Evolutionary conservation across 30 jellyfish, hydroid and myxozoan species (phyloP).

Genomic region (Pelagia noctiluca): DNA sequence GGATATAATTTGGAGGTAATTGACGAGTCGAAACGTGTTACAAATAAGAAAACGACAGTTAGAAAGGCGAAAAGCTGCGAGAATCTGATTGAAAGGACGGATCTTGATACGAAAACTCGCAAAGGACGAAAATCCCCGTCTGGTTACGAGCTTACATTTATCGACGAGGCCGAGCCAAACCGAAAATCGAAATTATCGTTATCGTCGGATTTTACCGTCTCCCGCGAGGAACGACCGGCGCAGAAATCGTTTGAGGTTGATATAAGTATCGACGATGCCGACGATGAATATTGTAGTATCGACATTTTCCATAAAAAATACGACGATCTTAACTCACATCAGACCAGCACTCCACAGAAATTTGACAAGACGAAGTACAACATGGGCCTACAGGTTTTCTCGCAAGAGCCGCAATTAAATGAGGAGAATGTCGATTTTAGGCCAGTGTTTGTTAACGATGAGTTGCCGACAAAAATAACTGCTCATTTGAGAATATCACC

Average conservation of each 20-base stretch:
- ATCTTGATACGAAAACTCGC: neutral
- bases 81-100: conserved; percentile 3
- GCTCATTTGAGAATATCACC: too few species aligned
- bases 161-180: conserved; percentile 36
- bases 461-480: too few species aligned
- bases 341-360: too few species aligned
- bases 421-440: too few species aligned
- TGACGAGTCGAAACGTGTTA: conserved; percentile 10
- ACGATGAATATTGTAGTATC: conserved; percentile 23
- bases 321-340: neutral
- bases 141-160: conserved; percentile 32
- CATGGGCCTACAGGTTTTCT: too few species aligned
- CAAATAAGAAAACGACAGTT: neutral
- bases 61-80: neutral
- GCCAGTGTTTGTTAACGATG: too few species aligned
- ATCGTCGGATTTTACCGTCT: conserved; percentile 54
- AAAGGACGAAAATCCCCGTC: neutral
- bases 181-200: conserved; percentile 39
- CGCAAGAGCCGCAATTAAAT: too few species aligned
- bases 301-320: conserved; percentile 10
- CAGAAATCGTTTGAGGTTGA: conserved; percentile 10
- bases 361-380: too few species aligned
- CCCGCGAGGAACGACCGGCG: conserved; percentile 14
- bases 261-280: conserved; percentile 13
- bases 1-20: conserved; percentile 52